These are phyloP conservation scores for Brenthis hecate DNA, from an alignment of 2,888 invertebrate species.

Conservation along the genomic window DNA sequence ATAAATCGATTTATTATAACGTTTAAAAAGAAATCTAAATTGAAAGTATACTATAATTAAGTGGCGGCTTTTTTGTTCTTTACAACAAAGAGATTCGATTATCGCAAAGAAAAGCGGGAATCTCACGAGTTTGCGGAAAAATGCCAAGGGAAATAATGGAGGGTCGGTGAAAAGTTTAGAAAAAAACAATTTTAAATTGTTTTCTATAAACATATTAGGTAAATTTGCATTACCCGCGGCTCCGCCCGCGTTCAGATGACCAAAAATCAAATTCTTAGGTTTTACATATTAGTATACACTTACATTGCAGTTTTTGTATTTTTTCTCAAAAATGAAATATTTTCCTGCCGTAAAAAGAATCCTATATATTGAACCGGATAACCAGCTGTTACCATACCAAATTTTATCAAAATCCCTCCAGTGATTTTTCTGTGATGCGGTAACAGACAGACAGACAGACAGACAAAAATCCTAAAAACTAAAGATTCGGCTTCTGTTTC, in stretches of 20 bases:
- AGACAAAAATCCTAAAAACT: no score
- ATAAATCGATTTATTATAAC: background rate
- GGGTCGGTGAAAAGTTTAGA: background rate
- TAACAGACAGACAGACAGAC: no score
- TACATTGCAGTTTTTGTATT: no score
- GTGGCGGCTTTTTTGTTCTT: conserved; percentile 16
- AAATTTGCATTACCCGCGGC: background rate
- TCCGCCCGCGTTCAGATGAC: background rate
- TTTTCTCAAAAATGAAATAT: no score
- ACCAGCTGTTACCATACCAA: no score
- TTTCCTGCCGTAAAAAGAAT: no score
- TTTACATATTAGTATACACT: no score
- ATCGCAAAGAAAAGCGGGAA: conserved; percentile 27
- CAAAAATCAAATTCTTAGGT: no score
- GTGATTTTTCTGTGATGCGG: no score
- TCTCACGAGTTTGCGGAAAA: conserved; percentile 16
- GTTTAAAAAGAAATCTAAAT: conserved; percentile 1
- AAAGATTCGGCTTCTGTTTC: no score
- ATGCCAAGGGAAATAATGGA: conserved; percentile 16
- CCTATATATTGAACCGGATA: no score
- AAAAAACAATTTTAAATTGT: conserved; percentile 12
- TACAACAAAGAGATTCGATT: conserved; percentile 42
- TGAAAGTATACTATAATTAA: conserved; percentile 22
- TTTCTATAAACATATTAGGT: conserved; percentile 2
- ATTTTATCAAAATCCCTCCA: no score